Evolutionary conservation across 2,113 vertebrate species (phyloP).

Genomic region (Eidolon helvum): DNA sequence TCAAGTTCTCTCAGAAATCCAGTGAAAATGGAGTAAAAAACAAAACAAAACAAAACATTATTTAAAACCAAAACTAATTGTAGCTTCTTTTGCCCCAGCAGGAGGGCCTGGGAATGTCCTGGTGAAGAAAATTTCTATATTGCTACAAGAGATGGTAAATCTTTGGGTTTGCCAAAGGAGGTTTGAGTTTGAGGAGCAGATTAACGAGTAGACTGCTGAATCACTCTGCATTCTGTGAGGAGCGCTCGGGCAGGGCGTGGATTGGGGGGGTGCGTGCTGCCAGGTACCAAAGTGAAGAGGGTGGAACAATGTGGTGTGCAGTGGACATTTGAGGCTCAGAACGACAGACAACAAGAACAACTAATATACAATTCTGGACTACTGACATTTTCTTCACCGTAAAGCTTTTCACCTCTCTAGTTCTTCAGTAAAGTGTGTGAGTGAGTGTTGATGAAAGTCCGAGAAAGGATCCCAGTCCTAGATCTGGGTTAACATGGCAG

Average conservation of each 20-base stretch:
- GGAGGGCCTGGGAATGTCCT: neutral
- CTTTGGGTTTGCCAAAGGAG: neutral
- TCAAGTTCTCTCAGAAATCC: neutral
- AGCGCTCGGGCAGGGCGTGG: neutral
- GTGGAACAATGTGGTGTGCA: fast-evolving
- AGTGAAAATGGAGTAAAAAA: neutral
- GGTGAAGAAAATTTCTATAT: neutral
- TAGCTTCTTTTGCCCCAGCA: neutral
- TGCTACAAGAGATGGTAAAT: neutral
- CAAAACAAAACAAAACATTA: neutral
- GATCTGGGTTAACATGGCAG: neutral
- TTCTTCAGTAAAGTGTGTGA: neutral
- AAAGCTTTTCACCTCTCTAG: neutral
- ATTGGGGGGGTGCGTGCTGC: neutral
- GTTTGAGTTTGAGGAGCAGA: neutral
- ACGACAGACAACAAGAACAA: neutral
- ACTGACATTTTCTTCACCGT: neutral
- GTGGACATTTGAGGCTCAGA: fast-evolving
- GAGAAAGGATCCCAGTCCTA: neutral
- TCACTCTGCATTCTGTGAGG: neutral
- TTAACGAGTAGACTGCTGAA: neutral
- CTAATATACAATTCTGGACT: too few species aligned
- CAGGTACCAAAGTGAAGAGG: too few species aligned
- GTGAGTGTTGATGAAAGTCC: neutral
- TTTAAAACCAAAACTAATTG: neutral